A percentile compares a stretch with the other conserved stretches of the same genome.
Evolutionary conservation across 2,113 vertebrate genomes (phyloP).

Genomic region (Hepsetus odoe): DNA sequence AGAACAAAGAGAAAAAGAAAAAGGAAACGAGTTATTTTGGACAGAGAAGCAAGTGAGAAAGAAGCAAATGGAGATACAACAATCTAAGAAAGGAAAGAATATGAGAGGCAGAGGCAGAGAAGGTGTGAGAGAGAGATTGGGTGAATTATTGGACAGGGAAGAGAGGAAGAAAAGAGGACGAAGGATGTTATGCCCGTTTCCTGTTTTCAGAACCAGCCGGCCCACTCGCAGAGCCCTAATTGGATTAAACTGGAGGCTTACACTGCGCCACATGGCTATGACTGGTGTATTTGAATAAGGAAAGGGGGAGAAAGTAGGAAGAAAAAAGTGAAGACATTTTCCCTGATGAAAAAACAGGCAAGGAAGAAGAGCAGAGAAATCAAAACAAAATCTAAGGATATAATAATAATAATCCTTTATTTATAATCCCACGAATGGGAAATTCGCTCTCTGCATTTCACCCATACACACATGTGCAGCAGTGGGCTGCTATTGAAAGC

Average conservation of each 20-base stretch:
- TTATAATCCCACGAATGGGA: too few relatives aligned
- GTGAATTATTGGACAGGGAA: neutral
- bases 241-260: slow-evolving; percentile 30
- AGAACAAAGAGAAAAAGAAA: neutral
- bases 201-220: neutral
- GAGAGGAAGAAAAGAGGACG: neutral
- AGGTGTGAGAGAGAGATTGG: neutral
- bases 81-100: neutral
- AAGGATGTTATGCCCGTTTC: neutral
- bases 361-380: neutral
- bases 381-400: too few relatives aligned
- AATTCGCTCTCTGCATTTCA: too few relatives aligned
- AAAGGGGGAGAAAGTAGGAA: neutral
- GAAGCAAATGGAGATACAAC: neutral
- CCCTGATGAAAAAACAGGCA: neutral
- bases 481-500: too few relatives aligned
- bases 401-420: too few relatives aligned
- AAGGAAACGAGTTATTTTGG: neutral
- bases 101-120: too few relatives aligned
- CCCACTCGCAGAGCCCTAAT: slow-evolving; percentile 18
- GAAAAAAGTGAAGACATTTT: neutral
- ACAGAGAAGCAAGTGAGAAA: neutral
- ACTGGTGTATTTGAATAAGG: neutral
- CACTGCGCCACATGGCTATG: slow-evolving; percentile 35
- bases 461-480: too few relatives aligned